phyloP scores from a whole-genome alignment of 2,797 vertebrate genomes.

The Masticophis lateralis region DNA sequence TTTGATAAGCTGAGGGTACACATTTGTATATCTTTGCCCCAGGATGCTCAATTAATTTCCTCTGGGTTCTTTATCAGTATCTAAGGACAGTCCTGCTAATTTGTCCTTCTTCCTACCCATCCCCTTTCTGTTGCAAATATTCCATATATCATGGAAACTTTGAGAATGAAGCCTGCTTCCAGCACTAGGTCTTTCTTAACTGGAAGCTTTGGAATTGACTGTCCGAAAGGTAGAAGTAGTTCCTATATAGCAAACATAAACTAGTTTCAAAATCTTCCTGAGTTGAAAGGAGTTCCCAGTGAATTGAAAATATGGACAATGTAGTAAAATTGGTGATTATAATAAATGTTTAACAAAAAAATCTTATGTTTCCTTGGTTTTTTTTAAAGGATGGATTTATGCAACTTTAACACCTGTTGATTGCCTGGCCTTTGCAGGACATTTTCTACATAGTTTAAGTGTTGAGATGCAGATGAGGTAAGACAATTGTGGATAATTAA shows the following conservation, averaged over 20 bases:
- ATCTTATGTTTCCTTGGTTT: constrained; percentile 16
- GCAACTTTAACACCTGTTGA: constrained; percentile 96
- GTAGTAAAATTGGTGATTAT: not conserved
- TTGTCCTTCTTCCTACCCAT: not conserved
- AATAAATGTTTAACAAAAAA: not conserved
- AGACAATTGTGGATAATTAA: not conserved
- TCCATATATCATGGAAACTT: not conserved
- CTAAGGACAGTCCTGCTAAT: not conserved
- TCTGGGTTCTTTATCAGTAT: not conserved
- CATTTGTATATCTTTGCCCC: not conserved
- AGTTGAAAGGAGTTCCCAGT: not conserved
- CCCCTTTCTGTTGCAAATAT: not conserved
- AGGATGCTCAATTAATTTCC: not conserved
- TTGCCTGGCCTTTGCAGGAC: constrained; percentile 93
- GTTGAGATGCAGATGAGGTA: constrained; percentile 99
- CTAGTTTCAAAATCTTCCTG: not conserved
- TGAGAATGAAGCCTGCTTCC: not conserved
- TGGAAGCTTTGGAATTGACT: not conserved
- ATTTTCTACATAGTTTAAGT: constrained; percentile 95
- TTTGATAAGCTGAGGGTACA: not conserved
- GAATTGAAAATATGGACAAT: not conserved
- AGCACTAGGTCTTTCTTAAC: not conserved
- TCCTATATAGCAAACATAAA: not conserved
- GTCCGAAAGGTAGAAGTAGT: not conserved
- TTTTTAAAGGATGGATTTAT: constrained; percentile 90